Base-by-base conservation (phyloP, 2,888 invertebrate species). In the Morpho achilles region DNA sequence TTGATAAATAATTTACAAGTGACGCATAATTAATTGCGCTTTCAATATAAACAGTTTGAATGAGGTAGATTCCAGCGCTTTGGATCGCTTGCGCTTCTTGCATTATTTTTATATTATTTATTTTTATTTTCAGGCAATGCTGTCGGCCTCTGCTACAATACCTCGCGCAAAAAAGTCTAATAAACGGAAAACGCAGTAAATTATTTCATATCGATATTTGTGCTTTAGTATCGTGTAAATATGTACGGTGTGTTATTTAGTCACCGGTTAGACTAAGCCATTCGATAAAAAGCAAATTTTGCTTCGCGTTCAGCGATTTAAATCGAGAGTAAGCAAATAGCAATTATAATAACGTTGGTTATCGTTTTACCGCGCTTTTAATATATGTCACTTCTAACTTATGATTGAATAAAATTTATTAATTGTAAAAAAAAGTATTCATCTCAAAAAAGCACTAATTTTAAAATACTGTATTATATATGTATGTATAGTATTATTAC, bases 121-220 rank as follows among this genome's bases (percentile, higher is more conserved):
- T 76, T 74, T 91, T 84, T 85, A 84, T 84, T 93, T 94, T 75
- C 92, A 94, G 94, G 93, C 93, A 80, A 87, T 92, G 84, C 87
- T 92, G 86, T 87, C 93, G 76, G 93, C 92, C 76, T 93, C 92
- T 82, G 94, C 94, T 77, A 95, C 95, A 69, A 91, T 95, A 69
- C 95, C 95, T 69, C 93, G 95, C 80, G 93, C 92, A 89, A 94
- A 94, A 91, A 94, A 94, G 84, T 82, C 93, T 64, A 92, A 91
- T 79, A 95, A 95, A 92, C 94, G 95, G 91, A 94, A 94, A 91
- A 93, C 89, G 57, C 88, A 88, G 75, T 89, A 84, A 67, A 61
- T 59, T 67, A 68, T 54, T n/a, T n/a, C 10, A 45, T 45, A 2
- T 9, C 45, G 10, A 9, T 45, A 45, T 43, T 43, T 32, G 32